A percentile compares a stretch with the other conserved stretches of the same genome.
These are phyloP conservation scores for Podilymbus podiceps DNA, from an alignment of 2,113 vertebrate species.

Conservation along the genomic window DNA sequence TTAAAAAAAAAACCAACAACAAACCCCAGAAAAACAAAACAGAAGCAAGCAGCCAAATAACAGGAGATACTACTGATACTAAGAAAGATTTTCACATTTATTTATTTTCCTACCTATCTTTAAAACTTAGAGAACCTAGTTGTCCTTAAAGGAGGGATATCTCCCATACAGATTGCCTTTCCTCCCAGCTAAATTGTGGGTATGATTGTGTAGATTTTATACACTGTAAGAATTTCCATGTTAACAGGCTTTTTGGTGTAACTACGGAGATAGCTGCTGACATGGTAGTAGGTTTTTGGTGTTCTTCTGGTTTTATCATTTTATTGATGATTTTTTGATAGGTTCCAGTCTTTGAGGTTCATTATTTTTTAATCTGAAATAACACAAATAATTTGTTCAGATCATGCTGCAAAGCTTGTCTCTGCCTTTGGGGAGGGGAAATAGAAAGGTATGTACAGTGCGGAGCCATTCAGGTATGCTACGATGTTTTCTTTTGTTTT, in stretches of 20 bases:
- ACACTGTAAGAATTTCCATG: background rate
- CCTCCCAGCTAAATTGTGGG: background rate
- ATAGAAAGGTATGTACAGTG: background rate
- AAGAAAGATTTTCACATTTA: background rate
- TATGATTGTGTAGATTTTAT: accelerated
- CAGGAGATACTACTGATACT: background rate
- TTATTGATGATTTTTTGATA: background rate
- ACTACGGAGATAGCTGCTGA: background rate
- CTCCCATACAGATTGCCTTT: background rate
- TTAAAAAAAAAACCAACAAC: too few relatives aligned
- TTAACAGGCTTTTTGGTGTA: background rate
- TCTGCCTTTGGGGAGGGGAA: background rate
- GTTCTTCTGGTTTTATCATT: background rate
- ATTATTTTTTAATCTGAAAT: background rate
- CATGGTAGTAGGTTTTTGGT: background rate
- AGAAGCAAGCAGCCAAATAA: background rate
- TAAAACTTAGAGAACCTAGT: background rate
- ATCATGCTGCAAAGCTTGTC: background rate
- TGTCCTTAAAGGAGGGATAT: background rate
- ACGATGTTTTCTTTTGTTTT: background rate
- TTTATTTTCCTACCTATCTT: background rate
- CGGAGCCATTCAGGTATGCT: background rate
- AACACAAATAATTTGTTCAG: background rate
- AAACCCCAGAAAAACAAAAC: background rate
- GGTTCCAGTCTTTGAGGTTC: background rate